Conservation (phyloP, 2,113 vertebrate species). For the Sula dactylatra region DNA sequence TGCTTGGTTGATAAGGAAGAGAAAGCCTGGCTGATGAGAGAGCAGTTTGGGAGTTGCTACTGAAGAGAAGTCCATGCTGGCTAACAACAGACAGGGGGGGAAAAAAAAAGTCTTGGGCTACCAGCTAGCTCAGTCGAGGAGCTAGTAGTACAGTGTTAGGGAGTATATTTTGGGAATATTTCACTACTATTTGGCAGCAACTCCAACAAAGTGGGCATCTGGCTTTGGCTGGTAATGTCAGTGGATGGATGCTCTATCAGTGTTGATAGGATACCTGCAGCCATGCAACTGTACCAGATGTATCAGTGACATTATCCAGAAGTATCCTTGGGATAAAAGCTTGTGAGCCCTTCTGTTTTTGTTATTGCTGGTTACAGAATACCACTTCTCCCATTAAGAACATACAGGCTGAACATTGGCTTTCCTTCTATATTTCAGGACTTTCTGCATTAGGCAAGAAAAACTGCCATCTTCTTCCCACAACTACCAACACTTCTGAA, state of each 20-base stretch:
- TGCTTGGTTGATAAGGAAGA: not conserved
- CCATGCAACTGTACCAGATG: not conserved
- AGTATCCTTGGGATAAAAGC: not conserved
- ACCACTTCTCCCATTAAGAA: not conserved
- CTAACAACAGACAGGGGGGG: not conserved
- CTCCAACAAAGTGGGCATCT: not conserved
- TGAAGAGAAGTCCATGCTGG: not conserved
- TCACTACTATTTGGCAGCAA: not conserved
- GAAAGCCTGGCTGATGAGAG: not conserved
- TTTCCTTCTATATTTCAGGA: not conserved
- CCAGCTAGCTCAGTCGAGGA: not conserved
- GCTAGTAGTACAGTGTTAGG: no score
- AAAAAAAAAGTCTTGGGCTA: not conserved
- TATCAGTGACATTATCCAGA: not conserved
- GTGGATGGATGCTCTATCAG: not conserved
- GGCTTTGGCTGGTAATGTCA: not conserved
- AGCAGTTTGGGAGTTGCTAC: not conserved
- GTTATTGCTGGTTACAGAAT: not conserved
- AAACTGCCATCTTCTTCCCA: not conserved
- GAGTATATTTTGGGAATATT: not conserved
- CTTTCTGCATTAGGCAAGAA: not conserved
- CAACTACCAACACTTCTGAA: not conserved
- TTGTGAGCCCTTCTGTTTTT: not conserved
- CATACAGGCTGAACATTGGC: not conserved
- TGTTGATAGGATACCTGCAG: not conserved